Evolutionary conservation across 2,113 vertebrate species (phyloP), one percentile per base, ranked within the genome.

Genomic region (Melanerpes aurifrons): DNA sequence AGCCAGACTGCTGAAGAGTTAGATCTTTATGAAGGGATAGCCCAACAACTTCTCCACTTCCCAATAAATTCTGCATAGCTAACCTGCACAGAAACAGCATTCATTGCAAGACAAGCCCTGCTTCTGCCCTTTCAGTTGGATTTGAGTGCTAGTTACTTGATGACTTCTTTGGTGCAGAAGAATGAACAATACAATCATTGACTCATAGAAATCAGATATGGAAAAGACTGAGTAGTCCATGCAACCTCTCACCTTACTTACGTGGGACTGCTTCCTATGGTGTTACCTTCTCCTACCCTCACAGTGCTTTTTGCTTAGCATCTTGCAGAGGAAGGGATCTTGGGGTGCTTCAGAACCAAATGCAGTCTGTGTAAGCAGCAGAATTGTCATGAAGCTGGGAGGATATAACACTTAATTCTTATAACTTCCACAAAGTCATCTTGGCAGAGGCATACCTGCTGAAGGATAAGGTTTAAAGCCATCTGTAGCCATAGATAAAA

Each of bases 171-270:
- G 89, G 70, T 84, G 29, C 64, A 57, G 69, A 86, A 71, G 73
- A 54, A 7, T 2, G 2, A 89, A 96, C 87, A 94, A 78, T 93
- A 7, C 72, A 54, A 57, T 96, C 83, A 79, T 77, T 95, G 93
- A 95, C 31, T 95, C 64, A 3, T 54, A 88, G 89, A 81, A 95
- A 94, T 89, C 68, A 86, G 94, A 94, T 91, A 75, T 32, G 77
- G 84, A 75, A 80, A 90, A 87, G 67, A 74, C 74, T 8, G 31
- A 90, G 80, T 48, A 58, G 71, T 58, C 80, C 35, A 15, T 64
- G 77, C 83, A 89, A 87, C 83, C 62, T 37, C 40, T 84, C 66
- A 64, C 78, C 9, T 95, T 67, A n/a, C 47, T 78, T 77, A 68
- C 70, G 58, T 32, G 53, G 26, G 32, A 48, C 63, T 82, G 47